Base-by-base conservation (phyloP, 1,140 invertebrate species). In the Dryas iulia region DNA sequence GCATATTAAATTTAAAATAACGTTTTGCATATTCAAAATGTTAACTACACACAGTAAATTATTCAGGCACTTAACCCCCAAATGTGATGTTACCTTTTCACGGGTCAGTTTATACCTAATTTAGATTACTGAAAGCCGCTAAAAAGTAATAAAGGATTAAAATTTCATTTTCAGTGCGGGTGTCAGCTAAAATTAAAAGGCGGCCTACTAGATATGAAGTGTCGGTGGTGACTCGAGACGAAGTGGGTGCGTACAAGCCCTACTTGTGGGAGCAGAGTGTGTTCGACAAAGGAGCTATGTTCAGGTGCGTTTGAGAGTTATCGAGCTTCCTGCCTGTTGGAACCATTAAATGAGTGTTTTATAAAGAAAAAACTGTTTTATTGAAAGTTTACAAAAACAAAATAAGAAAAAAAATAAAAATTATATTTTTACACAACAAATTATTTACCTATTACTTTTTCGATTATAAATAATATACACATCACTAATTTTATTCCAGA, bases 171-270 rank as follows among this genome's bases (percentile, higher is more conserved):
- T 10, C 81, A 92, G 97, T 98, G 24, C 94, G 96, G 77, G 96
- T 97, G 39, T 97, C 96, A 76, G 96, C 97, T 0, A 93, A 95
- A 76, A 97, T 97, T 74, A 97, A 97, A 84, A 92, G 96, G 74
- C 96, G 97, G 83, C 95, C 97, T 0, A 97, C 96, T 1, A 93
- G 96, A 80, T 98, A 98, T 84, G 97, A 98, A 89, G 96, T 97
- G 53, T 97, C 97, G 0, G 98, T 99, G 3, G 97, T 99, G 18
- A 98, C 98, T 0, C 94, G 98, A 56, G 98, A 99, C 87, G 98
- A 99, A 93, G 98, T 99, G 0, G 98, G 98, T 10, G 97, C 97
- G 63, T 99, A 99, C 93, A 99, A 99, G 82, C 98, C 98, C 28
- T 97, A 98, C 85, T 93, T 99, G 11, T 98, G 97, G 95, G 97